These are phyloP conservation scores for Cerastis rubricosa DNA, from an alignment of 2,888 invertebrate species.

Conservation along the genomic window DNA sequence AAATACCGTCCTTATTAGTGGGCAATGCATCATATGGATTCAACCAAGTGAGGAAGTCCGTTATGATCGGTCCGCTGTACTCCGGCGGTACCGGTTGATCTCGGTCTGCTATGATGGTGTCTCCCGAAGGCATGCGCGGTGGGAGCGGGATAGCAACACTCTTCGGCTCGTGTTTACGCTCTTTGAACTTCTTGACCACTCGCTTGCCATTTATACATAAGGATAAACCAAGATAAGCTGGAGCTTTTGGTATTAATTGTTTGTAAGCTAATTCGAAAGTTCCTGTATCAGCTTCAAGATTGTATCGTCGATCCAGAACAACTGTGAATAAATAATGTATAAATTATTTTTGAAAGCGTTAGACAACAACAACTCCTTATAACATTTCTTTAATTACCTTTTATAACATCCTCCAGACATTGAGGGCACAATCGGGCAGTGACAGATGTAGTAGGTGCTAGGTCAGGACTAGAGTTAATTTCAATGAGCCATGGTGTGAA, in stretches of 20 bases:
- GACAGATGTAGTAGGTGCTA: constrained; percentile 97
- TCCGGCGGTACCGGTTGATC: constrained; percentile 84
- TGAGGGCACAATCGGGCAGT: constrained; percentile 96
- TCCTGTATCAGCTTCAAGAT: constrained; percentile 95
- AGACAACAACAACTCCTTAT: not conserved
- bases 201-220: constrained; percentile 93
- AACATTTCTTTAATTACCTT: constrained; percentile 90
- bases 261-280: constrained; percentile 95
- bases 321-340: constrained; percentile 86
- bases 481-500: constrained; percentile 98
- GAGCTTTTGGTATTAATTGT: constrained; percentile 94
- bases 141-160: constrained; percentile 76
- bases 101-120: constrained; percentile 69
- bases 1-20: constrained; percentile 83
- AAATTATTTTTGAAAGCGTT: constrained; percentile 3
- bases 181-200: constrained; percentile 88
- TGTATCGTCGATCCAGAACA: constrained; percentile 93
- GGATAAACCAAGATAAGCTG: constrained; percentile 95
- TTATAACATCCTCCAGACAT: constrained; percentile 97
- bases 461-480: constrained; percentile 98
- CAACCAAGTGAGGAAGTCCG: constrained; percentile 92
- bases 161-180: constrained; percentile 84
- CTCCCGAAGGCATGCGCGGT: constrained; percentile 78
- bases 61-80: constrained; percentile 92
- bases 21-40: constrained; percentile 88